Percentiles rank a stretch among this genome's conserved stretches.
phyloP scores from a whole-genome alignment of 2,797 vertebrate genomes.

The Xyrichtys novacula region DNA sequence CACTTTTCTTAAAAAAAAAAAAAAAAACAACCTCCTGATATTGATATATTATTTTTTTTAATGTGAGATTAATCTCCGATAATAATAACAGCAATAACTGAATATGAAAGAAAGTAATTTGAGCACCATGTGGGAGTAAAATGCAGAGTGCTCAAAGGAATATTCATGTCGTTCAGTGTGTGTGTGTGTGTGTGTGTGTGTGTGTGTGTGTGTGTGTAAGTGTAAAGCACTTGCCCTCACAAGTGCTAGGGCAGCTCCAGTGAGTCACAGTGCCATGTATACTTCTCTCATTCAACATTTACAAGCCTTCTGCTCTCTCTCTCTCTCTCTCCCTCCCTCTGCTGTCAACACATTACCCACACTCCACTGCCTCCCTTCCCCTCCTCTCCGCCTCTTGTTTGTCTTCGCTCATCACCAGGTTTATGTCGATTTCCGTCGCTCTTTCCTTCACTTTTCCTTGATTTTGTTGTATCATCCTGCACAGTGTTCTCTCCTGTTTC shows the following conservation, averaged over 20 bases:
- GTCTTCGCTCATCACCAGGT: constrained; percentile 47
- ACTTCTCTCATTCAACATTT: constrained; percentile 84
- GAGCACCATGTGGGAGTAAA: background rate
- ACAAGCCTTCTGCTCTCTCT: constrained; percentile 70
- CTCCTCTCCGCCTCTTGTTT: constrained; percentile 49
- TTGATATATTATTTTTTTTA: background rate
- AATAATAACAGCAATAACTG: background rate
- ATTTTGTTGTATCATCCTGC: too few species aligned
- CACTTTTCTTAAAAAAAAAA: too few species aligned
- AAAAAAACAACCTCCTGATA: background rate
- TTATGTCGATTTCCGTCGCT: constrained; percentile 13
- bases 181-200: constrained; percentile 18
- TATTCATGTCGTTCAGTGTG: constrained; percentile 5
- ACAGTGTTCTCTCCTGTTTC: background rate
- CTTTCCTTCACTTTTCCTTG: constrained; percentile 15
- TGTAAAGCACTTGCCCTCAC: constrained; percentile 84
- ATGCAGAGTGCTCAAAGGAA: constrained; percentile 7
- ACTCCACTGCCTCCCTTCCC: constrained; percentile 53
- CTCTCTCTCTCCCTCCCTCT: constrained; percentile 20
- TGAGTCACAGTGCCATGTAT: constrained; percentile 83
- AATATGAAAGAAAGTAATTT: background rate
- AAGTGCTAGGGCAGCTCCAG: constrained; percentile 80
- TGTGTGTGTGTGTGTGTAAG: constrained; percentile 27
- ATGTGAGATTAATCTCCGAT: background rate
- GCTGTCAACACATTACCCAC: constrained; percentile 68